Evolutionary conservation across 2,888 invertebrate genomes (phyloP), one percentile per base, ranked within the genome.

Genomic region (Clostera curtula): DNA sequence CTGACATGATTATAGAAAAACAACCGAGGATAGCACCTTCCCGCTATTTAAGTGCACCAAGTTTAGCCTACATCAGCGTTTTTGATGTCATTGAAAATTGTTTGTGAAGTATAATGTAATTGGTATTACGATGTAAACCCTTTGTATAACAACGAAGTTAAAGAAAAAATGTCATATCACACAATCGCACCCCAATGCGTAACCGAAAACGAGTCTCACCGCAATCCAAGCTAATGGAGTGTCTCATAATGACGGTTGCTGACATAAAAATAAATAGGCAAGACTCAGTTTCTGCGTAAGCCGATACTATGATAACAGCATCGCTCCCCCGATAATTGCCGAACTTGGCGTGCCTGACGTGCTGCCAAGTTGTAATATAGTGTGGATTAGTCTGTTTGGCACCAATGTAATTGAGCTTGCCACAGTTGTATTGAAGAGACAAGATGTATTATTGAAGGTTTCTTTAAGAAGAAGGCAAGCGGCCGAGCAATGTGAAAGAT

Each of bases 241-340:
- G 82, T 82, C 82, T 77, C 80, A 79, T 82, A 80, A 83, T 82
- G 83, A 80, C 79, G 80, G 80, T 79, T 80, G 79, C 79, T 82
- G 83, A 83, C 83, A 83, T 83, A 83, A 83, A 83, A 83, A 83
- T 82, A 83, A 83, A 83, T 83, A 83, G 83, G 76, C 79, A 69
- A 79, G 82, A 80, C 71, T 82, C 83, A 69, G 83, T 82, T 82
- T 82, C 82, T 82, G 75, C 75, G 83, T 83, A 83, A 83, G 83
- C 80, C 75, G 83, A 83, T 83, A 83, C 83, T 83, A 80, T 83
- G 83, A 83, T 83, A 83, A 83, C 83, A 82, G 75, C 75, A 72
- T 73, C 72, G 71, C 73, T 69, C 77, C 79, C 77, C 63, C 79
- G 70, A 83, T 82, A 80, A 82, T 83, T 82, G 82, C 77, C 73